These are phyloP conservation scores for Hippocampus comes DNA, from an alignment of 2,113 vertebrate species.

Conservation along the genomic window DNA sequence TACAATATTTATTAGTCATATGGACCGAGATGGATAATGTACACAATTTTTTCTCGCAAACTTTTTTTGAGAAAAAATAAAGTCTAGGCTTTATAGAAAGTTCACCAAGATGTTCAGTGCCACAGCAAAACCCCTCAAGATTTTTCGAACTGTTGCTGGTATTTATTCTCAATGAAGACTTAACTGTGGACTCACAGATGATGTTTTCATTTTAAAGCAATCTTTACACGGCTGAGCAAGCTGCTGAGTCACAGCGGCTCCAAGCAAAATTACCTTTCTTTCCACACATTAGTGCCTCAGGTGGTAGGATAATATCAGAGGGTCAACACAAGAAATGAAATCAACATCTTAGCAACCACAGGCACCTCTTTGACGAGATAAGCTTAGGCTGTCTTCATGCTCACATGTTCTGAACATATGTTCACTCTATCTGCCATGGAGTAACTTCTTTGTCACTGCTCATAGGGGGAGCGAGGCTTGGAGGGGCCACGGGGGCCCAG, in stretches of 20 bases:
- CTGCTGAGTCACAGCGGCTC: conserved; percentile 39
- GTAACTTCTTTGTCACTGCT: conserved; percentile 31
- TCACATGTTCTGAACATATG: neutral
- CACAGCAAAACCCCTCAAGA: neutral
- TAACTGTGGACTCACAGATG: conserved; percentile 39
- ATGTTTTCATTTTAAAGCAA: conserved; percentile 27
- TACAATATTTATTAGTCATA: neutral
- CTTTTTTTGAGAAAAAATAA: neutral
- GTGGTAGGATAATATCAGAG: conserved; percentile 11
- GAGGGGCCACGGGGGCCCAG: conserved; percentile 80
- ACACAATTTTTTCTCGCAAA: neutral
- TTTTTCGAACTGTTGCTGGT: conserved; percentile 14
- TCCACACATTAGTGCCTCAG: conserved; percentile 46
- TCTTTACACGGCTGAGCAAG: conserved; percentile 46
- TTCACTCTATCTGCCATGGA: neutral
- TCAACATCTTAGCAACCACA: neutral
- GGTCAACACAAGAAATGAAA: neutral
- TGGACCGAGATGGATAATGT: neutral
- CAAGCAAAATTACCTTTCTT: conserved; percentile 17
- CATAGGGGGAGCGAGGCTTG: conserved; percentile 81
- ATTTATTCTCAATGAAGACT: conserved; percentile 13
- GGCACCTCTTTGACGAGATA: neutral
- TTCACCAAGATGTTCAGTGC: neutral
- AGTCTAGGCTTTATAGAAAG: neutral
- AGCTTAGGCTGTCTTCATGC: neutral